Evolutionary conservation across 2,797 vertebrate genomes (phyloP).

Genomic region (Luscinia luscinia): DNA sequence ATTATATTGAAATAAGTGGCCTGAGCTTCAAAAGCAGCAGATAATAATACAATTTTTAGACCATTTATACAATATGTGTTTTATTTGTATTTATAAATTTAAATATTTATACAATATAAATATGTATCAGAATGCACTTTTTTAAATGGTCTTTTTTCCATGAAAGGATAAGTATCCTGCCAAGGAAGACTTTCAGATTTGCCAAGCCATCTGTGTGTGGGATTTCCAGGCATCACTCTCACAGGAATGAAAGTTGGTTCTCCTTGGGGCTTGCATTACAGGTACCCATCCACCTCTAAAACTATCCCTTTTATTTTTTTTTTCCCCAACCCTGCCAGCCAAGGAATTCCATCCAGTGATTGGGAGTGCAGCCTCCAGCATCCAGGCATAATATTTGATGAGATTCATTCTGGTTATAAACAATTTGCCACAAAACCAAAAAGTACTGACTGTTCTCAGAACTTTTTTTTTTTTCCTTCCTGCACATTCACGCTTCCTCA

Average conservation of each 20-base stretch:
- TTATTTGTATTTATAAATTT: no score
- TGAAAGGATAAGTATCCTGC: neutral
- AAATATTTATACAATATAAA: no score
- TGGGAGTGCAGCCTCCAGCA: neutral
- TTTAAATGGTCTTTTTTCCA: rapidly evolving
- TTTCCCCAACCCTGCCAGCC: neutral
- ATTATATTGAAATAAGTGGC: neutral
- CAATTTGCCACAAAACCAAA: neutral
- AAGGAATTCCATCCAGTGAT: neutral
- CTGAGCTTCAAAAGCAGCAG: neutral
- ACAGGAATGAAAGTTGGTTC: neutral
- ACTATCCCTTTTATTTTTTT: neutral
- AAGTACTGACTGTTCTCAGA: conserved; percentile 10
- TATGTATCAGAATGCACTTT: neutral
- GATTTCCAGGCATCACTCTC: neutral
- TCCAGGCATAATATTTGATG: conserved; percentile 1
- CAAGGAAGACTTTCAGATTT: neutral
- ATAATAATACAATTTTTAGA: neutral
- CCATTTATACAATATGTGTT: no score
- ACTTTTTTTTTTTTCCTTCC: neutral
- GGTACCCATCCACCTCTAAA: neutral
- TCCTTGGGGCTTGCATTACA: neutral
- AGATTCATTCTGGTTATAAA: neutral
- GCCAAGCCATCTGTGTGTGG: neutral
- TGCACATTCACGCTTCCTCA: neutral